phyloP scores from a whole-genome alignment of 2,888 invertebrate species.

The Meiosimyza decipiens region DNA sequence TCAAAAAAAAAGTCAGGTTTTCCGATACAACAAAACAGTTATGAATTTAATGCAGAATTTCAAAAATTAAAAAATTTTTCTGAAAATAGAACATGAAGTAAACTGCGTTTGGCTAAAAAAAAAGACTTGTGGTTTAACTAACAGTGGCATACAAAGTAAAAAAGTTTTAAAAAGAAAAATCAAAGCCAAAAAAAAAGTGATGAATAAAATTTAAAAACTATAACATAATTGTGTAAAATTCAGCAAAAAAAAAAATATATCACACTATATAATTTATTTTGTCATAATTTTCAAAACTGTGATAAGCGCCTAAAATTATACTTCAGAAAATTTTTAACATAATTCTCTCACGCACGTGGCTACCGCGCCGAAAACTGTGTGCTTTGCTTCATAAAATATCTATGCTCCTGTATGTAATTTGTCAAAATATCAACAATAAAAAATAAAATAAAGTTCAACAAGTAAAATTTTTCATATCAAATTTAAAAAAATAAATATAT shows the following conservation, averaged over 20 bases:
- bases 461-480: slow-evolving; percentile 13
- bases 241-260: not conserved
- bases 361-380: too few species aligned
- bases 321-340: not conserved
- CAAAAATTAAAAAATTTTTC: too few species aligned
- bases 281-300: not conserved
- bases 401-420: not conserved
- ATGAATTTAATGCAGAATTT: too few species aligned
- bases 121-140: too few species aligned
- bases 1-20: not conserved
- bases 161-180: not conserved
- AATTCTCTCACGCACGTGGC: not conserved
- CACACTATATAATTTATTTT: not conserved
- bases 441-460: not conserved
- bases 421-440: not conserved
- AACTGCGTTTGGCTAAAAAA: too few species aligned
- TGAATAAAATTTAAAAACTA: not conserved
- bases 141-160: too few species aligned
- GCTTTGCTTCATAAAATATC: too few species aligned
- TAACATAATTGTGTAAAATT: not conserved
- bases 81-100: too few species aligned
- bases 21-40: too few species aligned
- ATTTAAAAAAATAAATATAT: not conserved
- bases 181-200: not conserved
- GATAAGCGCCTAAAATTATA: slow-evolving; percentile 21